Percentiles rank a stretch among this genome's conserved stretches.
Evolutionary conservation across 2,888 invertebrate genomes (phyloP).

Genomic region (Drosophila hamatofila): DNA sequence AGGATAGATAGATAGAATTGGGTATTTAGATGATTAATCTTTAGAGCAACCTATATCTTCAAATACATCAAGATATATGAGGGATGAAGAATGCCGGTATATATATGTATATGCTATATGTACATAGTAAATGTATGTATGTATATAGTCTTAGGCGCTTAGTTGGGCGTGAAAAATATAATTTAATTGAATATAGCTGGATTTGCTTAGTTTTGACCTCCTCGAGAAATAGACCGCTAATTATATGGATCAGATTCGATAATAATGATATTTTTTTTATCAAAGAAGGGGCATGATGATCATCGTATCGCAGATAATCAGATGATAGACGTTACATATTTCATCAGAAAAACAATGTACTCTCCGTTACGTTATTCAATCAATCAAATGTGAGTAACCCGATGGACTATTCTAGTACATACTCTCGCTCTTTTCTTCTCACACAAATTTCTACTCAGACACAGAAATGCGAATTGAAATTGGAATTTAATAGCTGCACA

Average conservation of each 20-base stretch:
- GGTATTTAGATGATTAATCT: not conserved
- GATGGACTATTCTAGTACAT: not conserved
- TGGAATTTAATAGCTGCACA: slow-evolving; percentile 3
- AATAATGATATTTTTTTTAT: too few relatives aligned
- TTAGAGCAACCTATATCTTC: not conserved
- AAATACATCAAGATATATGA: not conserved
- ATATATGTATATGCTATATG: too few relatives aligned
- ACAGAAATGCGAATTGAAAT: slow-evolving; percentile 4
- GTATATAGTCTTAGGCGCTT: too few relatives aligned
- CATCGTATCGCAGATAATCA: not conserved
- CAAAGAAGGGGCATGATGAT: too few relatives aligned
- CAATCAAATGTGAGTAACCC: not conserved
- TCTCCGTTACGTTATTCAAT: not conserved
- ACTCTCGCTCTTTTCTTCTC: too few relatives aligned
- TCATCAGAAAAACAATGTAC: not conserved
- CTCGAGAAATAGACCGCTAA: too few relatives aligned
- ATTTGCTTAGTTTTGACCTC: too few relatives aligned
- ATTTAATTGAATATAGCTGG: too few relatives aligned
- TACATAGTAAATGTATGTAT: too few relatives aligned
- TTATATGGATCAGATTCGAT: too few relatives aligned
- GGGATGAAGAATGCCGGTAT: too few relatives aligned
- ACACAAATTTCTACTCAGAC: not conserved
- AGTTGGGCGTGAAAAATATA: too few relatives aligned
- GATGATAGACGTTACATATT: not conserved
- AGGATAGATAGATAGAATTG: not conserved